Evolutionary conservation across 37 sponge, comb jelly and placozoan species (phyloP).

Genomic region (Bolinopsis microptera): DNA sequence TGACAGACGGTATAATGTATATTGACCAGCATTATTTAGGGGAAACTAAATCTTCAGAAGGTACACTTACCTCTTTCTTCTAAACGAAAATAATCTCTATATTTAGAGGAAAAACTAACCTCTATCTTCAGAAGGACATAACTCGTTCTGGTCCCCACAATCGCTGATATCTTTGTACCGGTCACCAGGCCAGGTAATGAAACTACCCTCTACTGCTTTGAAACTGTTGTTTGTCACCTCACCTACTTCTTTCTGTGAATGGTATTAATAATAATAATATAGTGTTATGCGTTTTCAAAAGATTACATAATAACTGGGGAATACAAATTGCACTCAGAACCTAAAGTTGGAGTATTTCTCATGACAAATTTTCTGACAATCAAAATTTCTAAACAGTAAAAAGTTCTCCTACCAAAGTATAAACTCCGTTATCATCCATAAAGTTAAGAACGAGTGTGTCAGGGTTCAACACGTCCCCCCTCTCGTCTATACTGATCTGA

Average conservation of each 20-base stretch:
- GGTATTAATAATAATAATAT: no score
- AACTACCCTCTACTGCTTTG: conserved; percentile 35
- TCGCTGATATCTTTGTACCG: background rate
- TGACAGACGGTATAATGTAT: no score
- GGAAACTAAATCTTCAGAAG: no score
- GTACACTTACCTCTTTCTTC: no score
- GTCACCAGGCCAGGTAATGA: conserved; percentile 44
- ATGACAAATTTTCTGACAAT: no score
- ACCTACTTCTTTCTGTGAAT: conserved; percentile 24
- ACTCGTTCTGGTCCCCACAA: conserved; percentile 46
- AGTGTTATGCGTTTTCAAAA: no score
- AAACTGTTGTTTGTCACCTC: conserved; percentile 47
- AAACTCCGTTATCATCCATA: background rate
- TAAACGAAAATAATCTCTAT: background rate
- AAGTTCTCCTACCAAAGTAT: background rate
- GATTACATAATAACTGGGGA: no score
- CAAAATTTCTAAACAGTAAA: no score
- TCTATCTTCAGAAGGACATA: conserved; percentile 56
- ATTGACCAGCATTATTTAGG: no score
- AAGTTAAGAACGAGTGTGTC: conserved; percentile 48
- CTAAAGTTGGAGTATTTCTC: no score
- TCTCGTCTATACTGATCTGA: conserved; percentile 28
- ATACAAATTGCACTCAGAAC: no score
- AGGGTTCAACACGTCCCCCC: conserved; percentile 22
- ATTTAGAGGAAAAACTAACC: background rate